Conservation (phyloP, 2,888 invertebrate genomes). For the Phyto melanocephala region DNA sequence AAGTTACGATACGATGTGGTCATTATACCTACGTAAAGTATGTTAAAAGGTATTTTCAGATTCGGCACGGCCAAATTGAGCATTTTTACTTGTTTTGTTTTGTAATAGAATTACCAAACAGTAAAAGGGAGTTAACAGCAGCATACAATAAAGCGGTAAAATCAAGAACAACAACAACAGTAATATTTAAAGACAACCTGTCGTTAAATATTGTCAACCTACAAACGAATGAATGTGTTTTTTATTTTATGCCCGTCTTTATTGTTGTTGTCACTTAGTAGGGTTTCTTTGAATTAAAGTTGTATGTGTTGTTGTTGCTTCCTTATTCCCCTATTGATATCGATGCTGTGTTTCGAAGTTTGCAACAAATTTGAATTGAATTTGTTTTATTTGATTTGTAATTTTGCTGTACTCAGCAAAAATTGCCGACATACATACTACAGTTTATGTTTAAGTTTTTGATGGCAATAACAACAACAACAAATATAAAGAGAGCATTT, state of each 20-base stretch:
- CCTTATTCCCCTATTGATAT: conserved; percentile 37
- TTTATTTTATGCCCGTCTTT: conserved; percentile 14
- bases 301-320: neutral
- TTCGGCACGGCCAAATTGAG: no score
- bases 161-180: neutral
- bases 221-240: neutral
- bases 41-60: no score
- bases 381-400: conserved; percentile 54
- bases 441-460: neutral
- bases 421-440: conserved; percentile 12
- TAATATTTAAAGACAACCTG: conserved; percentile 49
- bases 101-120: conserved; percentile 18
- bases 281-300: conserved; percentile 25
- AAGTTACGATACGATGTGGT: no score
- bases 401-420: conserved; percentile 52
- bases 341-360: neutral
- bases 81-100: neutral
- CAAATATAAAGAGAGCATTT: conserved; percentile 8
- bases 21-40: no score
- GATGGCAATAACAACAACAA: neutral
- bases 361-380: conserved; percentile 34
- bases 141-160: conserved; percentile 1
- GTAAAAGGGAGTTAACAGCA: conserved; percentile 43
- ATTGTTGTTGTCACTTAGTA: conserved; percentile 12
- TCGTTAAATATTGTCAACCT: conserved; percentile 39